Percentiles rank a stretch among this genome's conserved stretches.
Conservation (phyloP, 2,888 invertebrate genomes). For the Mimas tiliae region DNA sequence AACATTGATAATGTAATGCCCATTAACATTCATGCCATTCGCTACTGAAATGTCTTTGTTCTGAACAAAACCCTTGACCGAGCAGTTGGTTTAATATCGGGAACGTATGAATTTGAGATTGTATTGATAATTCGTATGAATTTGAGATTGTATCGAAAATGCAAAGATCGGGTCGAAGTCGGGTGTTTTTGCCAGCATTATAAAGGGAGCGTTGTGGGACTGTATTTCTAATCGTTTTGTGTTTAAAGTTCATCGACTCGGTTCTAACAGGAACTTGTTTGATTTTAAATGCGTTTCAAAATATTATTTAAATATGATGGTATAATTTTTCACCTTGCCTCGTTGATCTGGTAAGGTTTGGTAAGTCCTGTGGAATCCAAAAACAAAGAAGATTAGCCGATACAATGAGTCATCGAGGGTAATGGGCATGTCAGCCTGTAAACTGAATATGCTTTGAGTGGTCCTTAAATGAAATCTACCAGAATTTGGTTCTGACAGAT, state of each 20-base stretch:
- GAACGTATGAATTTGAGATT: slow-evolving; percentile 3
- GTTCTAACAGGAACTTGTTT: slow-evolving; percentile 6
- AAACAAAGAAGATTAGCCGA: not conserved
- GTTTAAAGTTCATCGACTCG: not conserved
- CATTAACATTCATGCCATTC: slow-evolving; percentile 4
- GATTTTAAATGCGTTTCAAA: not conserved
- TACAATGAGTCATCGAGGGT: not conserved
- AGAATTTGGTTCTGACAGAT: not conserved
- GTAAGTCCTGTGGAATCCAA: not conserved
- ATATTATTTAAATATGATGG: not conserved
- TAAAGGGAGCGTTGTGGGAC: not conserved
- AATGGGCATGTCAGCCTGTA: not conserved
- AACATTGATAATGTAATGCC: not conserved
- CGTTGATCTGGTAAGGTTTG: not conserved
- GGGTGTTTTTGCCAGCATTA: not conserved
- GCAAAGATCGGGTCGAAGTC: no score
- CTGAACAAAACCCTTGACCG: slow-evolving; percentile 7
- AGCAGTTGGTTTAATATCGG: not conserved
- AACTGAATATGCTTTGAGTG: not conserved
- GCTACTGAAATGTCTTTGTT: slow-evolving; percentile 17
- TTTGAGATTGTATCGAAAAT: slow-evolving; percentile 3
- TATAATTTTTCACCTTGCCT: not conserved
- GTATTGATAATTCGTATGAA: slow-evolving; percentile 1
- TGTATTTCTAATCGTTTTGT: slow-evolving; percentile 11
- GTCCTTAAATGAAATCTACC: not conserved